Conservation (phyloP, 2,113 vertebrate genomes). For the Bufo bufo region DNA sequence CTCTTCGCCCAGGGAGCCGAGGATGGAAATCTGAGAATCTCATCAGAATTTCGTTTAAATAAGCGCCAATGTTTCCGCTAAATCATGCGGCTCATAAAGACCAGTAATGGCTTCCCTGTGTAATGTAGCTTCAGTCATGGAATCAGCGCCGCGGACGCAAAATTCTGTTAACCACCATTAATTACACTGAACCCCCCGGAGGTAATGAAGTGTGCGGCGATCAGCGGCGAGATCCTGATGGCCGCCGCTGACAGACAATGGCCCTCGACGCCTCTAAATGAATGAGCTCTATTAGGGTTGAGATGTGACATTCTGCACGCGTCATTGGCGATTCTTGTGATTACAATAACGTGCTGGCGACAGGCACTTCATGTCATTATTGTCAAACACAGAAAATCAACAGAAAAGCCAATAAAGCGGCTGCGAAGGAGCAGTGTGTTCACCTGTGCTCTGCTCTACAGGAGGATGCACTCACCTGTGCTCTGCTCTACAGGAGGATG, state of each 20-base stretch:
- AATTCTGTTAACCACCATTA: not conserved
- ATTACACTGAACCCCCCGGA: constrained; percentile 56
- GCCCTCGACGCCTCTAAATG: not conserved
- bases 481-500: no score
- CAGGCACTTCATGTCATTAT: not conserved
- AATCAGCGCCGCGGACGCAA: not conserved
- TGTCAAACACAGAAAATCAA: not conserved
- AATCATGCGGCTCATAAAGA: constrained; percentile 14
- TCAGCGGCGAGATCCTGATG: not conserved
- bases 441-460: no score
- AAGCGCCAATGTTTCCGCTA: constrained; percentile 15
- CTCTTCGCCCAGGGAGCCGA: no score
- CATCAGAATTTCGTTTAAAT: constrained; percentile 6
- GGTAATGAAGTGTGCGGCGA: constrained; percentile 6
- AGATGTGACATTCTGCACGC: not conserved
- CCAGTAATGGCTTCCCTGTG: not conserved
- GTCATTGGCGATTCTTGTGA: not conserved
- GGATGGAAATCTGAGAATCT: not conserved
- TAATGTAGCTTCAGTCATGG: not conserved
- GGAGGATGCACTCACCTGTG: no score
- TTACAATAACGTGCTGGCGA: not conserved
- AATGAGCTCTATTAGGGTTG: not conserved
- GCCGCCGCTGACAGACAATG: constrained; percentile 13
- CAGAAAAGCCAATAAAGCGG: not conserved
- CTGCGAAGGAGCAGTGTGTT: no score